Percentiles rank a stretch among this genome's conserved stretches.
Conservation (phyloP, 2,888 invertebrate species). For the Acheta domesticus region DNA sequence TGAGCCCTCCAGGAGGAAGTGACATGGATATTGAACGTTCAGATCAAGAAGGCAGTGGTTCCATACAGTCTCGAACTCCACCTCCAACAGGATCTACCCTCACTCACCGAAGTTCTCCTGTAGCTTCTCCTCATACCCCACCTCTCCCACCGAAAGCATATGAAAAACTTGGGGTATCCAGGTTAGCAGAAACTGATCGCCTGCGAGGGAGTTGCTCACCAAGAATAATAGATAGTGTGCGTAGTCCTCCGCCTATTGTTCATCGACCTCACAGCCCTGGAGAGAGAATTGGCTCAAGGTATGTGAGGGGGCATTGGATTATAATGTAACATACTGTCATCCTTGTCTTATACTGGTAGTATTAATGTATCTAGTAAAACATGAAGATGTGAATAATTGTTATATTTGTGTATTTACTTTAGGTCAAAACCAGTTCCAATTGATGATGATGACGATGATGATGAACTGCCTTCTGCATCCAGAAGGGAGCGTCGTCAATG, state of each 20-base stretch:
- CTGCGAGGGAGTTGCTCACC: conserved; percentile 35
- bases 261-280: conserved; percentile 21
- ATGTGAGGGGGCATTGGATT: background rate
- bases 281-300: background rate
- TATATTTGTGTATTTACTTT: background rate
- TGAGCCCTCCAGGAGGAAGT: conserved; percentile 27
- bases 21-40: conserved; percentile 34
- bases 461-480: background rate
- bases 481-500: background rate
- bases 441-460: conserved; percentile 23
- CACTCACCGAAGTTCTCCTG: conserved; percentile 35
- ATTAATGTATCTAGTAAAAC: too few species aligned
- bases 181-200: conserved; percentile 49
- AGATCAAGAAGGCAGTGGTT: conserved; percentile 25
- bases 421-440: conserved; percentile 11
- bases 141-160: conserved; percentile 55
- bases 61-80: conserved; percentile 19
- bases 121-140: conserved; percentile 69
- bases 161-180: conserved; percentile 51
- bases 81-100: background rate
- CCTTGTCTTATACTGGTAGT: too few species aligned
- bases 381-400: too few species aligned
- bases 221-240: conserved; percentile 30
- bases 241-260: background rate
- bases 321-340: too few species aligned